Base-by-base conservation (phyloP, 2,797 vertebrate genomes). In the Lagocephalus sceleratus region DNA sequence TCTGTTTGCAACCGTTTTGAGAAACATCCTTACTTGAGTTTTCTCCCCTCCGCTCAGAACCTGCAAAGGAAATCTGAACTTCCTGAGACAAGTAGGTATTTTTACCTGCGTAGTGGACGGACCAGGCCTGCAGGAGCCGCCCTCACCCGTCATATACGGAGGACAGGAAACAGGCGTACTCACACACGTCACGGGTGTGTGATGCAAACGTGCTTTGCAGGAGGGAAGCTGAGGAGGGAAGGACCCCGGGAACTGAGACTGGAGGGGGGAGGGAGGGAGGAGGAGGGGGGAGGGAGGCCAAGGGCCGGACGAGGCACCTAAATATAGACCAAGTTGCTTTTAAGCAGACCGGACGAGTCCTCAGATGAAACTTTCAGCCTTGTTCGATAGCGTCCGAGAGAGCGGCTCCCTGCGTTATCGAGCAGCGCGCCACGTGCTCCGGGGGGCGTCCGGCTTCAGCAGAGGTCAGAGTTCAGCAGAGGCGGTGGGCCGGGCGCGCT, bases 331-430 rank as follows among this genome's bases (percentile, higher is more conserved):
- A n/a, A 69, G 57, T 75, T 62, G 60, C 57, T 75, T 58, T 52
- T 22, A 66, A 68, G 48, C 68, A 61, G 68, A 80, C 78, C 68
- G 70, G 73, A 76, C 72, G 71, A 73, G 64, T 62, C 63, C 47
- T 77, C 70, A 52, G 63, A 67, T 61, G 48, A 42, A 62, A 67
- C 62, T 25, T 58, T 25, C 40, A 44, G 54, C 14, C 57, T 17
- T 3, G 47, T 51, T 75, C 54, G 19, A 63, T 57, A 56, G 72
- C 39, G 43, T 40, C 63, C 66, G 58, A 66, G 57, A 48, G 57
- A 19, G 32, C 50, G 2, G n/a, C 8, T 46, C 41, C 29, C 19
- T 76, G 72, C 50, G 55, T 71, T 73, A 80, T 64, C 66, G 54
- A 78, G 47, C 71, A 50, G 68, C 40, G 58, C 63, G 14, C 46